Evolutionary conservation across 2,113 vertebrate species (phyloP), one percentile per base, ranked within the genome.

Genomic region (Scopus umbretta): DNA sequence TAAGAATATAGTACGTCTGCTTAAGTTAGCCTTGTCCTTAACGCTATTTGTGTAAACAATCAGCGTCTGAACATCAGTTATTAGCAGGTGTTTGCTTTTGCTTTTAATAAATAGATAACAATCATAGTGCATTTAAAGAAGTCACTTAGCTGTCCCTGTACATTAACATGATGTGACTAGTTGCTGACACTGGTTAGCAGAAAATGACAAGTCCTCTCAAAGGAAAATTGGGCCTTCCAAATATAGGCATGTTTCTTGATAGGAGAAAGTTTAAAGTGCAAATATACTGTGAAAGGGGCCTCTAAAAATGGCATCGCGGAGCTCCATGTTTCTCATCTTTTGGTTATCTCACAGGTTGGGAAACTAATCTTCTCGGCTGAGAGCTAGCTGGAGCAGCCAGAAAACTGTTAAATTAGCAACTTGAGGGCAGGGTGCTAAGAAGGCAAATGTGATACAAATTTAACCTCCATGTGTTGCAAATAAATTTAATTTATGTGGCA

Each of bases 101-200:
- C 17, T 96, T 80, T 95, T 80, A 78, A 73, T 86, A 96, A 96
- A 80, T 49, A 88, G 34, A 45, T 71, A 68, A 78, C 38, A 94
- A 88, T 88, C 75, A 89, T 21, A 82, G 59, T 22, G 86, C 86
- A 96, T 96, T 97, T 90, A 95, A 96, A 88, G 34, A 90, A 94
- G 22, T 73, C 75, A 95, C 12, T 91, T 91, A 55, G 72, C 36
- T 90, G 70, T 90, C 50, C 43, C 67, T 27, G 62, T 29, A 71
- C 5, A 80, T 92, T 92, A 96, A 62, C 68, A 76, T 49, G 34
- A 94, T 4, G 30, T 92, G 53, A 96, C 83, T 58, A 78, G 59
- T 29, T 74, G 72, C 66, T 79, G 58, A 45, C 47, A 84, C n/a
- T 61, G 52, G 40, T 95, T 92, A 93, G 74, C 43, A 92, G 63